phyloP scores from a whole-genome alignment of 2,888 invertebrate genomes.

The Drosophila fulvimacula region DNA sequence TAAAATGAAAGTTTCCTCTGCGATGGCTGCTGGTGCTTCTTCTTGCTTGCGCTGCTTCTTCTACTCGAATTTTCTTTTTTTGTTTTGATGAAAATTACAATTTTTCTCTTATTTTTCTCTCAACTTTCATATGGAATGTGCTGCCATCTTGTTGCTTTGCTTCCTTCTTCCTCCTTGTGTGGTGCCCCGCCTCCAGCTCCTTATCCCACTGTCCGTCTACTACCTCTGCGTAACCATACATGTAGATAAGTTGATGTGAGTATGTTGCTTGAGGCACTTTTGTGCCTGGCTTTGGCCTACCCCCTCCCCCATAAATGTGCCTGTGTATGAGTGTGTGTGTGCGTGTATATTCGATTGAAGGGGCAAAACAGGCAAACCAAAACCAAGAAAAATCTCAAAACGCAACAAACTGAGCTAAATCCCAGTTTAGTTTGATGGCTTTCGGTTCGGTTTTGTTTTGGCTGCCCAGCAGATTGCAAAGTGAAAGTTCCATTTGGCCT shows the following conservation, averaged over 20 bases:
- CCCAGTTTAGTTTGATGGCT: constrained; percentile 67
- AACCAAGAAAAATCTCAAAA: constrained; percentile 61
- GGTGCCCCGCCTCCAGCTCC: neutral
- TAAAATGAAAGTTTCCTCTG: constrained; percentile 68
- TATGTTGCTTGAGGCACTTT: constrained; percentile 52
- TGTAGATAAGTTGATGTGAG: constrained; percentile 27
- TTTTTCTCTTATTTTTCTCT: constrained; percentile 79
- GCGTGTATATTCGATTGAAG: constrained; percentile 67
- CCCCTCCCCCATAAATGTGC: constrained; percentile 16
- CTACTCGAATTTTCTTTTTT: constrained; percentile 39
- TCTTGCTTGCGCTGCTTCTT: constrained; percentile 11
- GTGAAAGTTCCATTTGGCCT: constrained; percentile 43
- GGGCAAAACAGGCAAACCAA: constrained; percentile 36
- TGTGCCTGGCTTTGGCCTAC: constrained; percentile 38
- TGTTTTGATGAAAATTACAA: constrained; percentile 83
- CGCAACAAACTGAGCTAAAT: constrained; percentile 73
- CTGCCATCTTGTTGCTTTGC: constrained; percentile 74
- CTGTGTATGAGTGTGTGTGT: constrained; percentile 48
- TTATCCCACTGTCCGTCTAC: neutral
- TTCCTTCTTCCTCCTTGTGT: constrained; percentile 30
- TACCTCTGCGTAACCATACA: constrained; percentile 60
- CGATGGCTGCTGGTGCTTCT: neutral
- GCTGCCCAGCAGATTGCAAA: constrained; percentile 51
- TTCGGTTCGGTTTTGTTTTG: constrained; percentile 31
- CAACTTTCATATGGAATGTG: constrained; percentile 72